Evolutionary conservation across 2,113 vertebrate genomes (phyloP), one percentile per base, ranked within the genome.

Genomic region (Serilophus lunatus): DNA sequence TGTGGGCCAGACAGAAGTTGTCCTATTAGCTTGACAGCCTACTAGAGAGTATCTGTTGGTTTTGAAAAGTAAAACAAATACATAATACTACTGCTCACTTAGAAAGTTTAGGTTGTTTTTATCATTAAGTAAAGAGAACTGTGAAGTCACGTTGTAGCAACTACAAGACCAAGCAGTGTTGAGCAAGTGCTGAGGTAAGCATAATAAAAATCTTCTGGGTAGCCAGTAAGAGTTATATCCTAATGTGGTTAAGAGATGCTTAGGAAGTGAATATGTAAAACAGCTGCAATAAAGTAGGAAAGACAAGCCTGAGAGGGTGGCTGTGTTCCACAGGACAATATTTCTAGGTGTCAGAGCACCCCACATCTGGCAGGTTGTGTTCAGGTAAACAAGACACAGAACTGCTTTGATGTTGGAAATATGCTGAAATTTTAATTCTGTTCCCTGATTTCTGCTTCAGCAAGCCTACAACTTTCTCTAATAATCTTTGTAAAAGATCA

Each of bases 261-360:
- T 88, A 86, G 71, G 47, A 86, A 74, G 33, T 82, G 64, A 83
- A 63, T 88, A 93, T 76, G 74, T 74, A 92, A 90, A 96, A 63
- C 20, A 92, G 47, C 18, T 77, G 72, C 71, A 95, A 77, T 81
- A 92, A 95, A 93, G 26, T 22, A 88, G 6, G 25, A 80, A 65
- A 86, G 40, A 23, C 20, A 93, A 72, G 20, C 49, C 59, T 80
- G 70, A 65, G 33, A 40, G 17, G 29, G 36, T 69, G 53, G 15
- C 59, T 86, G 16, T 50, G 82, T 90, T 90, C 29, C 63, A 74
- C 36, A 69, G 63, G 70, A 80, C 75, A 45, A 4, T 88, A 90
- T 93, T 88, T 92, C 59, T 65, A 86, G 50, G 23, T 92, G 71
- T 74, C 71, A 70, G 25, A 82, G 12, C 18, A 56, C 19, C 45